These are phyloP conservation scores for Rhingia rostrata DNA, from an alignment of 2,888 invertebrate genomes.

Conservation along the genomic window DNA sequence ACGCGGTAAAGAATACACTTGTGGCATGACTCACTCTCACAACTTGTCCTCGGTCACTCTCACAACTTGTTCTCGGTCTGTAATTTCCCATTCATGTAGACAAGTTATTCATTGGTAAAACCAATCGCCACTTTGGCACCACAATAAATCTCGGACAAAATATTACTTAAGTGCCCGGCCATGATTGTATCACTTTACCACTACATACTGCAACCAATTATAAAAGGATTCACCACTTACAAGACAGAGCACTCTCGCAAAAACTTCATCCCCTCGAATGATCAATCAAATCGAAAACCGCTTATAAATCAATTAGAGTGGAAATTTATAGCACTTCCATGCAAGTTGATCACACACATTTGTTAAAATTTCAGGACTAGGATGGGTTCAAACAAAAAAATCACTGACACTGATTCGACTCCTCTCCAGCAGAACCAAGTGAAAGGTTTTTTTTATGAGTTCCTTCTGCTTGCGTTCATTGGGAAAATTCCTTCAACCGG, in stretches of 20 bases:
- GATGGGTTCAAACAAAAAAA: background rate
- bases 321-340: slow-evolving; percentile 67
- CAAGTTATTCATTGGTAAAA: background rate
- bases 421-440: slow-evolving; percentile 28
- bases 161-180: slow-evolving; percentile 57
- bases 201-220: slow-evolving; percentile 59
- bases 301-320: slow-evolving; percentile 73
- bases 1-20: too few species aligned
- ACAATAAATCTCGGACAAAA: slow-evolving; percentile 59
- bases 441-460: slow-evolving; percentile 20
- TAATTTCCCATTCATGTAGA: background rate
- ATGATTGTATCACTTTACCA: slow-evolving; percentile 42
- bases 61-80: too few species aligned
- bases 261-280: slow-evolving; percentile 25
- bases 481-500: slow-evolving; percentile 40
- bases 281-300: slow-evolving; percentile 68
- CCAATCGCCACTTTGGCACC: slow-evolving; percentile 64
- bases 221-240: slow-evolving; percentile 31
- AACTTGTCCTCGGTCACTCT: too few species aligned
- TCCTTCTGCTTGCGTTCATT: background rate
- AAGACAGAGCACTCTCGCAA: background rate
- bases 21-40: too few species aligned
- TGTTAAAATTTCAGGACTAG: slow-evolving; percentile 24
- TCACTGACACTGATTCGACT: slow-evolving; percentile 66
- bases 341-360: slow-evolving; percentile 66